Evolutionary conservation across 2,888 invertebrate species (phyloP), one percentile per base, ranked within the genome.

Genomic region (Cynaeus angustus): DNA sequence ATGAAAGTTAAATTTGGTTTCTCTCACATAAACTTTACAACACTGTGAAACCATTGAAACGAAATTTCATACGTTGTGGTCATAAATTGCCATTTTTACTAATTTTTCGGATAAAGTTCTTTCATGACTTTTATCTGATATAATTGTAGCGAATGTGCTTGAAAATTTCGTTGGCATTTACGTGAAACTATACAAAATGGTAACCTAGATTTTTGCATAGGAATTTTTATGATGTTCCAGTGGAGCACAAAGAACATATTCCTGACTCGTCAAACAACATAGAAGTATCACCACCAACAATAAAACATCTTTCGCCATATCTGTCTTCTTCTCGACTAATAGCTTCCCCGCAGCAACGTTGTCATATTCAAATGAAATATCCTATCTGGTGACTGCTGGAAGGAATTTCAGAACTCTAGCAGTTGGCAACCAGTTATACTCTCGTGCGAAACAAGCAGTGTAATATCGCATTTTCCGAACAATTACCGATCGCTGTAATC

Each of bases 251-350:
- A n/a, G n/a, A n/a, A n/a, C n/a, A n/a, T n/a, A 28, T 21, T 21
- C n/a, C 21, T 21, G 48, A 5, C 7, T 7, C 48, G 26, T 48
- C 48, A 48, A 48, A 50, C 48, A 26, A 10, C 26, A 28, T 26
- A n/a, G 48, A n/a, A 10, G 10, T 10, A 26, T 50, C 48, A 28
- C 48, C 10, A 10, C 16, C 46, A 1, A 16, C 16, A 28, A 50
- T 26, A 50, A 50, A 26, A 50, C 21, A 28, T 50, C 48, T 41
- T 12, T 13, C 48, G 9, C 9, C 48, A 10, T 26, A 50, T 50
- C 48, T n/a, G 48, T 26, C 26, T 50, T 50, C 48, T 28, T 50
- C 26, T 50, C 26, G 0, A 28, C 28, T 26, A 50, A 50, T 50
- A 50, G 26, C 48, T 50, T 28, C 26, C 48, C 26, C 3, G 1